A percentile compares a stretch with the other conserved stretches of the same genome.
Conservation (phyloP, 2,888 invertebrate species). For the Cheilosia urbana region DNA sequence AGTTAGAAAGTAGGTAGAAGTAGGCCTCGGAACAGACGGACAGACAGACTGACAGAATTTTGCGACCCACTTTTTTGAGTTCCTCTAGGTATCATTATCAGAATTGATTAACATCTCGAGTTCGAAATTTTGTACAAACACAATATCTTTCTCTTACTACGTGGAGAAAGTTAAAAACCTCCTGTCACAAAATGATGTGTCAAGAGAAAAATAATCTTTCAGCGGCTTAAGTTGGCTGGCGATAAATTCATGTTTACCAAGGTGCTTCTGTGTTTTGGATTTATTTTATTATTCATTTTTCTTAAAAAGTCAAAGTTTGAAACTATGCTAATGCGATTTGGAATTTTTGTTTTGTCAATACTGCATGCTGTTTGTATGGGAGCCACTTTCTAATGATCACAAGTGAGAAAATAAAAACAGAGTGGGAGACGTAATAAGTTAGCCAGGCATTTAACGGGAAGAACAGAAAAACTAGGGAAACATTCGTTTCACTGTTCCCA, state of each 20-base stretch:
- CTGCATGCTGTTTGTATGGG: background rate
- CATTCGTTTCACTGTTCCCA: background rate
- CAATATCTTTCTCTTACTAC: too few relatives aligned
- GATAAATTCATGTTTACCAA: slow-evolving; percentile 17
- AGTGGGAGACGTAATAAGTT: background rate
- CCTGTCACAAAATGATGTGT: background rate
- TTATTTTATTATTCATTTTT: slow-evolving; percentile 9
- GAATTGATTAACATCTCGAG: too few relatives aligned
- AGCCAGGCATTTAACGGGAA: background rate
- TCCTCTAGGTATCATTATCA: too few relatives aligned
- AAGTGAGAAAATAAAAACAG: background rate
- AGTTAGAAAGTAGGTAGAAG: too few relatives aligned
- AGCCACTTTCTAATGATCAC: too few relatives aligned
- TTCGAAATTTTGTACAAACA: too few relatives aligned
- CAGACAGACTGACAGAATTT: too few relatives aligned
- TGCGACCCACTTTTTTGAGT: too few relatives aligned
- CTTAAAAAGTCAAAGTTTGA: slow-evolving; percentile 9
- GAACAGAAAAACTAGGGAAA: background rate
- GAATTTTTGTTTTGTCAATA: slow-evolving; percentile 8
- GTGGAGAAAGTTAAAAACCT: background rate
- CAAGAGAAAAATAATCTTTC: background rate
- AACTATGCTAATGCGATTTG: slow-evolving; percentile 15
- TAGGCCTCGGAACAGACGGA: too few relatives aligned
- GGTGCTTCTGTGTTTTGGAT: background rate
- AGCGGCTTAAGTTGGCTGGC: background rate